Base-by-base conservation (phyloP, 2,888 invertebrate genomes). In the Choristoneura rosaceana region DNA sequence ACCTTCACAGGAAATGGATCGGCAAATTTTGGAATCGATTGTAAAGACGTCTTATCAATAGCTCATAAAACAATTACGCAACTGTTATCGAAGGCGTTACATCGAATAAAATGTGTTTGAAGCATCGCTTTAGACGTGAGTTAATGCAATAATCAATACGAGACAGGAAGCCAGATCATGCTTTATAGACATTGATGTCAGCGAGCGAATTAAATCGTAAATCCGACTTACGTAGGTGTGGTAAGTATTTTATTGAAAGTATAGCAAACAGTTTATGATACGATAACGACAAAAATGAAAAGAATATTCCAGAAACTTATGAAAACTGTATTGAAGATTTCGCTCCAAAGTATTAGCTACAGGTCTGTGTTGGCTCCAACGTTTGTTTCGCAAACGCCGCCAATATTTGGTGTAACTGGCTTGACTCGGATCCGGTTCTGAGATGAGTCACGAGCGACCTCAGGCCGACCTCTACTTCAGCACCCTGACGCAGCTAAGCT, bases 401-500 rank as follows among this genome's bases (percentile, higher is more conserved):
- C 67, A 70, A 71, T 74, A 75, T 77, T 76, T 75, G 75, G 74
- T 50, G 38, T 55, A 61, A 43, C 62, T 74, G 55, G 55, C 77
- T 75, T 70, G 77, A 71, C 61, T 67, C 79, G 82, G 80, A 91
- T 90, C 92, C 92, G 92, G 92, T 92, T 92, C 80, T 79, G 80
- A 77, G 82, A 82, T 92, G 92, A 91, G 79, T 92, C 91, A 91
- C 75, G 69, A 74, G 61, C 88, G 90, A 91, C 91, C 92, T 91
- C 86, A 80, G 80, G 47, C 10, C 88, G 90, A 91, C 91, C 91
- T 90, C 87, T 78, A 76, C 77, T 71, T 59, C 69, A 73, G 71
- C 68, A 34, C 64, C 73, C 68, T 50, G 33, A 43, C 58, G 47
- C 69, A 76, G 81, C 82, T 79, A 79, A 80, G 80, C 55, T 80